Conservation (phyloP, 1,140 invertebrate genomes). For the Thalassaphorura encarpata region DNA sequence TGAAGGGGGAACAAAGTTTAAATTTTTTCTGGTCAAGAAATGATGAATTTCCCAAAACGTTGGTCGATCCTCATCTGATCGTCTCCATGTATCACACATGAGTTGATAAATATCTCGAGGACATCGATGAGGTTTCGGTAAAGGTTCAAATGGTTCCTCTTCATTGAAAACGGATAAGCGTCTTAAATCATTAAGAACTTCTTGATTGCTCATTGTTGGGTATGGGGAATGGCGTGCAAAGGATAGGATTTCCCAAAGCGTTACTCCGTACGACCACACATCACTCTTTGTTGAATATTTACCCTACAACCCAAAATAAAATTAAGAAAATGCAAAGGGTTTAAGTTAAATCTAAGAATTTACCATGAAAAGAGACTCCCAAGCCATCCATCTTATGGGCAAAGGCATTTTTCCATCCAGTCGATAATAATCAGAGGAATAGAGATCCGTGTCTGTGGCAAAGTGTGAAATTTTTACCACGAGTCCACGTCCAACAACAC, state of each 20-base stretch:
- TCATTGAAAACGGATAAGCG: slow-evolving; percentile 52
- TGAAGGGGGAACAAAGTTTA: slow-evolving; percentile 55
- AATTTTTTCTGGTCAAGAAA: slow-evolving; percentile 73
- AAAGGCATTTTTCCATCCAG: slow-evolving; percentile 67
- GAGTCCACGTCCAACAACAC: slow-evolving; percentile 70
- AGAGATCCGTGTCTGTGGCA: slow-evolving; percentile 77
- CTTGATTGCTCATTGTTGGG: slow-evolving; percentile 55
- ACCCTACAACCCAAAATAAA: slow-evolving; percentile 32
- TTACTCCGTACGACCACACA: slow-evolving; percentile 66
- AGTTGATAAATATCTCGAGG: slow-evolving; percentile 78
- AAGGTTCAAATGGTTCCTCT: slow-evolving; percentile 46
- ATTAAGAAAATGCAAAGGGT: not conserved
- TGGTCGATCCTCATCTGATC: slow-evolving; percentile 63
- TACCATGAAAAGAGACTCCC: slow-evolving; percentile 70
- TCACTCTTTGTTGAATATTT: slow-evolving; percentile 64
- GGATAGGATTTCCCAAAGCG: slow-evolving; percentile 64
- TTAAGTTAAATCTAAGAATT: slow-evolving; percentile 33
- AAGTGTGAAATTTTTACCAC: slow-evolving; percentile 85
- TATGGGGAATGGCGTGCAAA: slow-evolving; percentile 56
- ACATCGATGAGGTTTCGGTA: slow-evolving; percentile 56
- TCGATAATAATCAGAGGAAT: slow-evolving; percentile 71
- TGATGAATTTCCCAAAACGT: slow-evolving; percentile 77
- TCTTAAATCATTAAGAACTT: slow-evolving; percentile 61
- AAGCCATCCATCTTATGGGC: slow-evolving; percentile 71
- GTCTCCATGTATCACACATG: slow-evolving; percentile 82